Conservation (phyloP, 2,888 invertebrate genomes). For the Ellobium chinense region DNA sequence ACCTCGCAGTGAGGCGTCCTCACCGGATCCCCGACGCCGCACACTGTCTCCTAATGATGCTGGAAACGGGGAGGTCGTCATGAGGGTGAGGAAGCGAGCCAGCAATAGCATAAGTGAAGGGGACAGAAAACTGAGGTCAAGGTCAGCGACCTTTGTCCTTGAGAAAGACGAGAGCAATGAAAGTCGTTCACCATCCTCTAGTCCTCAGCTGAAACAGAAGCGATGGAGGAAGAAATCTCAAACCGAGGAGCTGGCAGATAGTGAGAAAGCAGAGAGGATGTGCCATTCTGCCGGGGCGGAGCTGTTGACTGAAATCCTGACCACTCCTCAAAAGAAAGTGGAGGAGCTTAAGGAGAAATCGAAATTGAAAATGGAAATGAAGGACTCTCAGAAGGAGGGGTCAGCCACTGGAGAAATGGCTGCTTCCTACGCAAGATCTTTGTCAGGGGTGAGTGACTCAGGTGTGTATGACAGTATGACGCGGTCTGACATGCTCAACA, state of each 20-base stretch:
- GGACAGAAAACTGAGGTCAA: slow-evolving; percentile 64
- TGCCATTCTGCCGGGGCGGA: slow-evolving; percentile 37
- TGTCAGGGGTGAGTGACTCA: slow-evolving; percentile 45
- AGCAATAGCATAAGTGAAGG: slow-evolving; percentile 40
- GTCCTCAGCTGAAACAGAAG: slow-evolving; percentile 42
- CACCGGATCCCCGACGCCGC: slow-evolving; percentile 56
- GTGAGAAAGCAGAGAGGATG: background rate
- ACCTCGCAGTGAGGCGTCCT: slow-evolving; percentile 56
- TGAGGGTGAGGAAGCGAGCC: slow-evolving; percentile 37
- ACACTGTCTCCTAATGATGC: slow-evolving; percentile 53
- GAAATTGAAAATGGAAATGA: background rate
- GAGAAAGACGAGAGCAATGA: slow-evolving; percentile 49
- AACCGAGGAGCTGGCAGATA: background rate
- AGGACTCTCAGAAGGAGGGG: background rate
- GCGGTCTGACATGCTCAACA: slow-evolving; percentile 35
- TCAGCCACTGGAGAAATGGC: slow-evolving; percentile 24
- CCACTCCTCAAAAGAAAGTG: background rate
- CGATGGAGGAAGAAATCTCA: slow-evolving; percentile 37
- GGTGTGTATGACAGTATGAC: slow-evolving; percentile 42
- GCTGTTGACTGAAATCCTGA: background rate
- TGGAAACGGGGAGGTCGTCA: slow-evolving; percentile 13
- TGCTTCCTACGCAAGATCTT: slow-evolving; percentile 34
- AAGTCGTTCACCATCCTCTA: slow-evolving; percentile 41
- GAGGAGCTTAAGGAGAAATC: background rate
- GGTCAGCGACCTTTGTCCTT: slow-evolving; percentile 67